Conservation (phyloP, 2,888 invertebrate genomes). For the Cerastoderma edule region DNA sequence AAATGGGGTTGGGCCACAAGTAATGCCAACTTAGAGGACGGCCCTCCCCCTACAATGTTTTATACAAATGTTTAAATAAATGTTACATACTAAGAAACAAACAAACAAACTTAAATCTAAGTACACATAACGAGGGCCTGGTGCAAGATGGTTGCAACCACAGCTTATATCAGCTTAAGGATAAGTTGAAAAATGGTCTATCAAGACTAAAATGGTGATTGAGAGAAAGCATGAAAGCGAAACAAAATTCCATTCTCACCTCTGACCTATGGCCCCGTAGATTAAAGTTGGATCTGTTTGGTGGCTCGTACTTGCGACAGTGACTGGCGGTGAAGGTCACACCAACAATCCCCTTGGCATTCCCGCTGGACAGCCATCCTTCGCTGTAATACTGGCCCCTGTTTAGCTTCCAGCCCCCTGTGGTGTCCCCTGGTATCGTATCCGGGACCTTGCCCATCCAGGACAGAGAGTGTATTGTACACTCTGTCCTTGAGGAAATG, state of each 20-base stretch:
- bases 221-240: too few relatives aligned
- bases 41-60: too few relatives aligned
- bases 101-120: too few relatives aligned
- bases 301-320: slow-evolving; percentile 90
- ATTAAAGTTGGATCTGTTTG: slow-evolving; percentile 97
- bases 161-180: too few relatives aligned
- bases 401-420: slow-evolving; percentile 94
- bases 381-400: slow-evolving; percentile 98
- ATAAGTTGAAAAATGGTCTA: too few relatives aligned
- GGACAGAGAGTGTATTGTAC: slow-evolving; percentile 95
- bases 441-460: slow-evolving; percentile 99
- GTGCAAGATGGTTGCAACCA: too few relatives aligned
- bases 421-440: slow-evolving; percentile 94
- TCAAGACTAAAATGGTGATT: too few relatives aligned
- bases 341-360: slow-evolving; percentile 94
- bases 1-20: too few relatives aligned
- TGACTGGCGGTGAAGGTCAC: slow-evolving; percentile 98
- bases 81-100: too few relatives aligned
- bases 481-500: slow-evolving; percentile 96
- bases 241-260: slow-evolving; percentile 86
- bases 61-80: too few relatives aligned
- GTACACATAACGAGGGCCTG: too few relatives aligned
- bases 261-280: slow-evolving; percentile 97
- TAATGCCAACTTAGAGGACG: too few relatives aligned
- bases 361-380: slow-evolving; percentile 98